phyloP scores from a whole-genome alignment of 2,113 vertebrate species.

The Spea bombifrons region DNA sequence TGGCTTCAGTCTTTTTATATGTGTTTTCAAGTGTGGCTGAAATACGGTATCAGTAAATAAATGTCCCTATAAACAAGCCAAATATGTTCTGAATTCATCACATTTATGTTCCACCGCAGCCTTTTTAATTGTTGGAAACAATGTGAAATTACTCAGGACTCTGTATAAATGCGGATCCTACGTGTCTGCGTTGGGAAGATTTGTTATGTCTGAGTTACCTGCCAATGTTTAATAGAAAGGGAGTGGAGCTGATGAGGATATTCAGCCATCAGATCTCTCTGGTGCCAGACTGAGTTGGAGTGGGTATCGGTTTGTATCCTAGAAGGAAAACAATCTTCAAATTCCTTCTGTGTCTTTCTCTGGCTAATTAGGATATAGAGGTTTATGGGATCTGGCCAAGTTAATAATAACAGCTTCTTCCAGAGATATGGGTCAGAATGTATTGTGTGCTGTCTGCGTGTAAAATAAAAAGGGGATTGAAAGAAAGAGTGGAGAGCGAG shows the following conservation, averaged over 20 bases:
- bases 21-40: not conserved
- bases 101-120: not conserved
- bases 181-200: constrained; percentile 32
- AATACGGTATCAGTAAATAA: not conserved
- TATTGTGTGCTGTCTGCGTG: not conserved
- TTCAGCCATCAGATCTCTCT: constrained; percentile 8
- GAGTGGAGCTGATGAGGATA: constrained; percentile 44
- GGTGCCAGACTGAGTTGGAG: not conserved
- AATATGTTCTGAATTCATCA: not conserved
- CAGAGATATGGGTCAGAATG: constrained; percentile 15
- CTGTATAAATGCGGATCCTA: constrained; percentile 36
- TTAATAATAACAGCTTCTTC: constrained; percentile 15
- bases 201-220: constrained; percentile 39
- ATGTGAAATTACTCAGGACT: constrained; percentile 50
- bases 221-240: constrained; percentile 45
- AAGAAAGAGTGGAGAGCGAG: constrained; percentile 23
- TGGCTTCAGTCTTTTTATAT: not conserved
- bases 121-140: constrained; percentile 26
- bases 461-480: constrained; percentile 6
- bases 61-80: not conserved
- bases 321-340: constrained; percentile 26
- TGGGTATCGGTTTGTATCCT: constrained; percentile 36
- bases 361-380: constrained; percentile 11
- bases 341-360: constrained; percentile 15
- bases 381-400: not conserved